phyloP scores from a whole-genome alignment of 1,140 invertebrate genomes.

The Melipona quadrifasciata region DNA sequence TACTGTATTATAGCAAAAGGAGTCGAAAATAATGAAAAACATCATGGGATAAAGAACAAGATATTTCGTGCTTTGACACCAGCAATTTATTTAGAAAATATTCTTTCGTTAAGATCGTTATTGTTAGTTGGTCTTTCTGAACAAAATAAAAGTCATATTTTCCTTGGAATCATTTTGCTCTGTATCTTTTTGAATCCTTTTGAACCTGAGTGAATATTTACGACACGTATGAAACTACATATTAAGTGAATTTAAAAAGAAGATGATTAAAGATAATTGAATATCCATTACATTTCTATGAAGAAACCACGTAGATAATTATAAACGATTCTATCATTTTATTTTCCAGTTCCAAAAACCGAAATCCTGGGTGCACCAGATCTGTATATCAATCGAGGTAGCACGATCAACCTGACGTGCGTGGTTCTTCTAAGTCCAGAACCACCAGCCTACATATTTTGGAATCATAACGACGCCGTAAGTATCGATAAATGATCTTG shows the following conservation, averaged over 20 bases:
- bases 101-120: background rate
- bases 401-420: constrained; percentile 96
- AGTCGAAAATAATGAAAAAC: background rate
- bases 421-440: constrained; percentile 94
- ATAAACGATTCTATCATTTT: background rate
- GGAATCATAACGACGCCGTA: constrained; percentile 95
- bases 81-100: background rate
- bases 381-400: constrained; percentile 94
- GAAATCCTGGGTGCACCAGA: constrained; percentile 94
- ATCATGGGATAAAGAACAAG: background rate
- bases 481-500: constrained; percentile 73
- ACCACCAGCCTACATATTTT: constrained; percentile 95
- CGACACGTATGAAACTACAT: background rate
- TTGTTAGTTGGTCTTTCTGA: no score
- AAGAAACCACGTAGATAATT: background rate
- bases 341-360: constrained; percentile 91
- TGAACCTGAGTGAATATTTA: background rate
- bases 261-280: background rate
- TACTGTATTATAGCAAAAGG: background rate
- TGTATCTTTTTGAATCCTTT: background rate
- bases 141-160: no score
- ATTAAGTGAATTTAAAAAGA: background rate
- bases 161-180: background rate
- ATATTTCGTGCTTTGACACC: no score
- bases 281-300: background rate